These are phyloP conservation scores for Sesamia nonagrioides DNA, from an alignment of 1,140 invertebrate genomes.

Conservation along the genomic window DNA sequence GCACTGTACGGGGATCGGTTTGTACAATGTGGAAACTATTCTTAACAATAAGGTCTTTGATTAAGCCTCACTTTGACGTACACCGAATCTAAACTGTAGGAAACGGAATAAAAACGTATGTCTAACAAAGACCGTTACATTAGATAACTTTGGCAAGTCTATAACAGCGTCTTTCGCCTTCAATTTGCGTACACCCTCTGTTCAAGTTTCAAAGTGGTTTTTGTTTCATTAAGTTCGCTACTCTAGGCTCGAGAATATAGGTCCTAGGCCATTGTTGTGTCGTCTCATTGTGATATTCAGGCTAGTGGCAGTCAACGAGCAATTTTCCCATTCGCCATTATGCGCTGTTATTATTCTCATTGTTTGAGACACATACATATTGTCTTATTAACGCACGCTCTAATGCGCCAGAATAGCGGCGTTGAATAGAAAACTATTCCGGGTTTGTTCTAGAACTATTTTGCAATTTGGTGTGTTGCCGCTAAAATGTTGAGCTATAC, in stretches of 20 bases:
- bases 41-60: slow-evolving; percentile 31
- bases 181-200: slow-evolving; percentile 71
- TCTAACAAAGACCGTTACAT: slow-evolving; percentile 42
- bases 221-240: slow-evolving; percentile 77
- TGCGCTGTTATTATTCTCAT: slow-evolving; percentile 78
- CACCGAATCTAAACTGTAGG: slow-evolving; percentile 32
- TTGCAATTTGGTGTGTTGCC: not conserved
- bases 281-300: slow-evolving; percentile 76
- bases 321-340: slow-evolving; percentile 82
- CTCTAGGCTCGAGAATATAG: slow-evolving; percentile 69
- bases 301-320: slow-evolving; percentile 73
- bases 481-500: not conserved
- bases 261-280: slow-evolving; percentile 75
- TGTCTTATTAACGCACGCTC: slow-evolving; percentile 73
- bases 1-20: too few species aligned
- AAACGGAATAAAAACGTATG: slow-evolving; percentile 32
- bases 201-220: slow-evolving; percentile 70
- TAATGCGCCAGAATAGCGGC: slow-evolving; percentile 65
- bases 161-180: slow-evolving; percentile 55
- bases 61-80: slow-evolving; percentile 14
- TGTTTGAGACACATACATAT: slow-evolving; percentile 77
- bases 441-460: slow-evolving; percentile 8
- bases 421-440: slow-evolving; percentile 48
- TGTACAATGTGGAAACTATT: slow-evolving; percentile 12
- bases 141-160: slow-evolving; percentile 30